Conservation (phyloP, 2,888 invertebrate species). For the Miltochrista miniata region DNA sequence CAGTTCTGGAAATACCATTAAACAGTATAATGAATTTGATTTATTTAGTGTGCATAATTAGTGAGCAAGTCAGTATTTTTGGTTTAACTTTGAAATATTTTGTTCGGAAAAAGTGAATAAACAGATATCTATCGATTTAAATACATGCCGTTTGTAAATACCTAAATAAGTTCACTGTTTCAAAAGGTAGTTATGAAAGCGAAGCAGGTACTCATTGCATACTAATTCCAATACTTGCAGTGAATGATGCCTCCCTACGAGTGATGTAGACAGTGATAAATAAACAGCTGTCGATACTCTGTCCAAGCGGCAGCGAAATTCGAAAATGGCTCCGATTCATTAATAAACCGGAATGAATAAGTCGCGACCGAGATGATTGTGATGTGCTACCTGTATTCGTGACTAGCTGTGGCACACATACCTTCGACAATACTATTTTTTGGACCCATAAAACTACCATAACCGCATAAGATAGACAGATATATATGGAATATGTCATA, state of each 20-base stretch:
- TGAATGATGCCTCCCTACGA: constrained; percentile 47
- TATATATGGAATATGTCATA: constrained; percentile 67
- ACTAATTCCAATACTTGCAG: constrained; percentile 64
- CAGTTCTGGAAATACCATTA: no score
- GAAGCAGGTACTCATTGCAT: constrained; percentile 44
- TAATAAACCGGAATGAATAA: constrained; percentile 72
- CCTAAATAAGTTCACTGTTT: constrained; percentile 31
- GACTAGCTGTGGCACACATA: no score
- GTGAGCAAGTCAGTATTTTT: no score
- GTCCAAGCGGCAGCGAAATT: constrained; percentile 62
- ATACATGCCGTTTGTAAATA: no score
- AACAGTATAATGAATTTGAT: no score
- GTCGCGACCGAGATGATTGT: constrained; percentile 58
- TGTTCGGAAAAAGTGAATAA: no score
- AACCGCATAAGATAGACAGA: constrained; percentile 70
- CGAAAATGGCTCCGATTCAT: constrained; percentile 63
- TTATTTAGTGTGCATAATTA: no score
- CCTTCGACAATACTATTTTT: no score
- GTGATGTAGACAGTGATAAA: constrained; percentile 70
- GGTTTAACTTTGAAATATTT: no score
- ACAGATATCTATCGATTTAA: no score
- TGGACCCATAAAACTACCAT: constrained; percentile 65
- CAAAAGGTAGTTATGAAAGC: constrained; percentile 46
- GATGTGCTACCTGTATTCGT: constrained; percentile 74
- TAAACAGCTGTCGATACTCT: constrained; percentile 71